A percentile compares a stretch with the other conserved stretches of the same genome.
These are phyloP conservation scores for Hyposoter didymator DNA, from an alignment of 2,888 invertebrate species.

Conservation along the genomic window DNA sequence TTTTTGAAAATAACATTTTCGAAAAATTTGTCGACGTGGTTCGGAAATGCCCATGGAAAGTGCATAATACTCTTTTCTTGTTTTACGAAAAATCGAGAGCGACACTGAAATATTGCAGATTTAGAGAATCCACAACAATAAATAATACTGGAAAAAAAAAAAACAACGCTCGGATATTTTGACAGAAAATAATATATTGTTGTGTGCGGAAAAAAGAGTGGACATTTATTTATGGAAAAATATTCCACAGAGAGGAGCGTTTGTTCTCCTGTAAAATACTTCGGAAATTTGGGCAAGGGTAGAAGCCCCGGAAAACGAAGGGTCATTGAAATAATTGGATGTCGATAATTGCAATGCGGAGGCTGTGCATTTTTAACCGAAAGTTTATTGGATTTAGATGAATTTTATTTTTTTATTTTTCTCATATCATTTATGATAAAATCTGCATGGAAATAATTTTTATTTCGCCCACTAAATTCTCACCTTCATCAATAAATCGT, in stretches of 20 bases:
- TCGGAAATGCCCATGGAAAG: background rate
- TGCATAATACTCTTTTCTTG: background rate
- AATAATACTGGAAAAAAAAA: conserved; percentile 6
- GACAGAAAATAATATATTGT: conserved; percentile 27
- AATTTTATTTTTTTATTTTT: background rate
- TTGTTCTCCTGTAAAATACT: conserved; percentile 1
- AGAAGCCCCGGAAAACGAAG: background rate
- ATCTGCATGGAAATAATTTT: background rate
- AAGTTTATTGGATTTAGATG: background rate
- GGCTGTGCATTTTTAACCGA: background rate
- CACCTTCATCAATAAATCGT: background rate
- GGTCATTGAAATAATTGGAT: conserved; percentile 12
- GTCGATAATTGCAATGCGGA: background rate
- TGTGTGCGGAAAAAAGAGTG: conserved; percentile 10
- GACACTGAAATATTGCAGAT: conserved; percentile 41
- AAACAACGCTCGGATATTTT: background rate
- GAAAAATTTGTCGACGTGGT: background rate
- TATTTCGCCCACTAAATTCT: background rate
- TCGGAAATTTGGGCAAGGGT: background rate
- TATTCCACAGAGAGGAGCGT: background rate
- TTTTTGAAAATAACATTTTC: background rate
- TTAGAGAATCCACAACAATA: conserved; percentile 20
- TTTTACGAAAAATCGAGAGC: conserved; percentile 24
- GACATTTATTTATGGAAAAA: conserved; percentile 42
- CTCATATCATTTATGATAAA: background rate